These are phyloP conservation scores for Drosophila lini DNA, from an alignment of 1,140 invertebrate species.

Conservation along the genomic window DNA sequence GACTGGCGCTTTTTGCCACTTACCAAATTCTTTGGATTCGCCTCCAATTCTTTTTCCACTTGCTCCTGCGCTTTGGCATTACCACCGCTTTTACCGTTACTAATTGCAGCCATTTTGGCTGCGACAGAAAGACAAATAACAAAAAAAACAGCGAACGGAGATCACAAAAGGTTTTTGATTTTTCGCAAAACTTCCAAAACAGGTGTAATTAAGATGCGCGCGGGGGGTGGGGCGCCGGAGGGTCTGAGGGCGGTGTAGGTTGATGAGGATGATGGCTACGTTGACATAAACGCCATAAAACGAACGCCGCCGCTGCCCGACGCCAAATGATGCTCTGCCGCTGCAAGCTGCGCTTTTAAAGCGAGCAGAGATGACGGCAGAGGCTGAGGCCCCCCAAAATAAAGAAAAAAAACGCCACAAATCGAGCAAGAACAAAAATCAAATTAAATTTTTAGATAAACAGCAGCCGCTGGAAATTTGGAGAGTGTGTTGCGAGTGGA, in stretches of 20 bases:
- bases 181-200: slow-evolving; percentile 31
- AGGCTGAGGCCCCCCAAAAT: slow-evolving; percentile 4
- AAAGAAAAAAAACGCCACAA: slow-evolving; percentile 39
- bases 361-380: slow-evolving; percentile 1
- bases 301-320: slow-evolving; percentile 32
- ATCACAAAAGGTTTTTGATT: slow-evolving; percentile 25
- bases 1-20: slow-evolving; percentile 16
- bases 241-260: neutral
- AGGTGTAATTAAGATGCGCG: slow-evolving; percentile 35
- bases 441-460: slow-evolving; percentile 52
- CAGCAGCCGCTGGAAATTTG: slow-evolving; percentile 1
- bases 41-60: slow-evolving; percentile 5
- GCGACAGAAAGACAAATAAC: slow-evolving; percentile 6
- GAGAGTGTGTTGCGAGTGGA: neutral
- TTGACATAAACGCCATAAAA: slow-evolving; percentile 44
- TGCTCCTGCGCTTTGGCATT: slow-evolving; percentile 12
- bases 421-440: slow-evolving; percentile 39
- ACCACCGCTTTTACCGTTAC: slow-evolving; percentile 31
- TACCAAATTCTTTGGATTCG: slow-evolving; percentile 18
- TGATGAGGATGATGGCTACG: slow-evolving; percentile 36
- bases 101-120: slow-evolving; percentile 20
- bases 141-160: neutral
- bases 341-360: slow-evolving; percentile 67
- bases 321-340: slow-evolving; percentile 52
- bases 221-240: neutral